phyloP scores from a whole-genome alignment of 2,113 vertebrate genomes.

The Rhea pennata region DNA sequence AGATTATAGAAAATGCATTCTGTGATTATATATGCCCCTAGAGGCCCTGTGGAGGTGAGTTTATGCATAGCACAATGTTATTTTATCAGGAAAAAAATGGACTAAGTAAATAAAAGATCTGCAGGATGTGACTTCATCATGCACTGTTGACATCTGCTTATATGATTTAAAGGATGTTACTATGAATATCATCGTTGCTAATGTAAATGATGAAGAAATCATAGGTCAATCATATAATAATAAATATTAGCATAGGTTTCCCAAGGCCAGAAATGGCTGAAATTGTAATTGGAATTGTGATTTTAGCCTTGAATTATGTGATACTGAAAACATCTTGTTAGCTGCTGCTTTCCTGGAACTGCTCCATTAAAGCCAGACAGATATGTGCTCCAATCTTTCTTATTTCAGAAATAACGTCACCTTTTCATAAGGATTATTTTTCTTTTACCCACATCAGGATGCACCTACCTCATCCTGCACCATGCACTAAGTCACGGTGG shows the following conservation, averaged over 20 bases:
- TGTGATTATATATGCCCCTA: not conserved
- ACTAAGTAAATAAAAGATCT: constrained; percentile 51
- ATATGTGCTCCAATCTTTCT: not conserved
- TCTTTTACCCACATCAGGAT: not conserved
- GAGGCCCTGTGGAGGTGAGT: constrained; percentile 26
- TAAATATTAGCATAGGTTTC: constrained; percentile 67
- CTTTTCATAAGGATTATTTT: not conserved
- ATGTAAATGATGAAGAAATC: constrained; percentile 65
- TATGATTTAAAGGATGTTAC: constrained; percentile 60
- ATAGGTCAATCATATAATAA: constrained; percentile 67
- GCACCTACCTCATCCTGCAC: fast-evolving
- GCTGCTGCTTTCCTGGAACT: constrained; percentile 59
- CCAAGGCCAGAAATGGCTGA: constrained; percentile 53
- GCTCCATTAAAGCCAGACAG: constrained; percentile 25
- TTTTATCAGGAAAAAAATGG: constrained; percentile 6
- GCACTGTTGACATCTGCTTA: constrained; percentile 42
- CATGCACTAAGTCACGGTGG: fast-evolving
- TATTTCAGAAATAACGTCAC: not conserved
- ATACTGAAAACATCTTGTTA: constrained; percentile 34
- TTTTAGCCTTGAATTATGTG: constrained; percentile 62
- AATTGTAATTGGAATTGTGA: constrained; percentile 38
- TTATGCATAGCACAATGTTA: constrained; percentile 20
- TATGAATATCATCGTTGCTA: constrained; percentile 48
- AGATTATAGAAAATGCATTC: constrained; percentile 45
- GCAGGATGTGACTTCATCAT: constrained; percentile 46